phyloP scores from a whole-genome alignment of 2,113 vertebrate genomes.

The Tenrec ecaudatus region DNA sequence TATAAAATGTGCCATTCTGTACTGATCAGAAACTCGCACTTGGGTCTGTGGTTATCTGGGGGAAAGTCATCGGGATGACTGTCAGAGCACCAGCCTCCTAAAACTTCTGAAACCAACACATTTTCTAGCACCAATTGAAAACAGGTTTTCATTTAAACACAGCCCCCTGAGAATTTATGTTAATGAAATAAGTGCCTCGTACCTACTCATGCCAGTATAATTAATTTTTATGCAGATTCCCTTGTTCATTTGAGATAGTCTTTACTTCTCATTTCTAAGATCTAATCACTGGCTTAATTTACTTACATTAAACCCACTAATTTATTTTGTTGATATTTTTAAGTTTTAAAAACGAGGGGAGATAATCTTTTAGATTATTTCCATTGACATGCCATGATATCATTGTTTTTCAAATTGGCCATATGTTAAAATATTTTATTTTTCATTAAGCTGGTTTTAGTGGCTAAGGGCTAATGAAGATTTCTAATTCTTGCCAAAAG shows the following conservation, averaged over 20 bases:
- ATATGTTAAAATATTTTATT: neutral
- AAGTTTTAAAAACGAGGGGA: conserved; percentile 3
- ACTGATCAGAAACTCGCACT: conserved; percentile 31
- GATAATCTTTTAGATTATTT: neutral
- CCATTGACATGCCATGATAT: neutral
- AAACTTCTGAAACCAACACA: conserved; percentile 47
- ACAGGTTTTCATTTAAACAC: conserved; percentile 72
- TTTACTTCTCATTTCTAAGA: conserved; percentile 64
- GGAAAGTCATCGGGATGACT: neutral
- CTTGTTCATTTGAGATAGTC: conserved; percentile 54
- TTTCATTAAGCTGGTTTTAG: neutral
- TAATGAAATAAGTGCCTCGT: conserved; percentile 67
- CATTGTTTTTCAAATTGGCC: neutral
- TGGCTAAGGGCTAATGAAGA: neutral
- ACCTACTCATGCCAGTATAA: conserved; percentile 36
- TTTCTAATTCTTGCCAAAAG: conserved; percentile 38
- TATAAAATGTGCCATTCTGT: conserved; percentile 8
- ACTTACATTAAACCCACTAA: neutral
- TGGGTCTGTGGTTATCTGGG: neutral
- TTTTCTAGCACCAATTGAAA: conserved; percentile 69
- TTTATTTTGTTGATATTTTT: too few species aligned
- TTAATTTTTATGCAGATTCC: conserved; percentile 72
- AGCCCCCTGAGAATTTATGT: conserved; percentile 67
- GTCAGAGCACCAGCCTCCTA: conserved; percentile 23
- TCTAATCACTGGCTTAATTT: conserved; percentile 36